These are phyloP conservation scores for Watsonalla cultraria DNA, from an alignment of 2,888 invertebrate genomes.

Conservation along the genomic window DNA sequence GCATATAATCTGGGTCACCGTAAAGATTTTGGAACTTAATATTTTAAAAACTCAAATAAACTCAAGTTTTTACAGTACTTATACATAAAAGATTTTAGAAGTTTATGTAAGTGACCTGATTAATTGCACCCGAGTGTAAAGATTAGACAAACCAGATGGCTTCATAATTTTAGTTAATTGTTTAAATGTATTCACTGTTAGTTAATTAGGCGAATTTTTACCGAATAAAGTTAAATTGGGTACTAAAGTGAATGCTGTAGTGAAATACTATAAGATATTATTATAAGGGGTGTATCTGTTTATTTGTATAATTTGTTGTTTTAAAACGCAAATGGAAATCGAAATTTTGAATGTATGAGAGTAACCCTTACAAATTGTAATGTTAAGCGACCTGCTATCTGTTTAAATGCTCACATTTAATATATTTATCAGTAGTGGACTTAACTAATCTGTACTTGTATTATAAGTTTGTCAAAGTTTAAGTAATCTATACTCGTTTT, in stretches of 20 bases:
- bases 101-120: no score
- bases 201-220: slow-evolving; percentile 28
- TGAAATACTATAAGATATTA: slow-evolving; percentile 28
- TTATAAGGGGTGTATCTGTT: slow-evolving; percentile 17
- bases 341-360: not conserved
- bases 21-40: no score
- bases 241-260: slow-evolving; percentile 40
- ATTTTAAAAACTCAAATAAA: no score
- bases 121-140: no score
- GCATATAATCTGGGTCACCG: no score
- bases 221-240: slow-evolving; percentile 34
- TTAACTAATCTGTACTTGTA: slow-evolving; percentile 30
- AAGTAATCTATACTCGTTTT: no score
- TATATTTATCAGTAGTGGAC: slow-evolving; percentile 65
- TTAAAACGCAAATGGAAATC: slow-evolving; percentile 3
- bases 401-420: slow-evolving; percentile 75
- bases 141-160: no score
- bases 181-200: no score
- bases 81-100: no score
- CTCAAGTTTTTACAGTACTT: no score
- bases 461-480: no score
- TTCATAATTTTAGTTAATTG: no score
- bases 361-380: slow-evolving; percentile 7
- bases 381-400: slow-evolving; percentile 58
- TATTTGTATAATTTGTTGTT: slow-evolving; percentile 21